phyloP scores from a whole-genome alignment of 2,888 invertebrate genomes.

The Ophion slaviceki region DNA sequence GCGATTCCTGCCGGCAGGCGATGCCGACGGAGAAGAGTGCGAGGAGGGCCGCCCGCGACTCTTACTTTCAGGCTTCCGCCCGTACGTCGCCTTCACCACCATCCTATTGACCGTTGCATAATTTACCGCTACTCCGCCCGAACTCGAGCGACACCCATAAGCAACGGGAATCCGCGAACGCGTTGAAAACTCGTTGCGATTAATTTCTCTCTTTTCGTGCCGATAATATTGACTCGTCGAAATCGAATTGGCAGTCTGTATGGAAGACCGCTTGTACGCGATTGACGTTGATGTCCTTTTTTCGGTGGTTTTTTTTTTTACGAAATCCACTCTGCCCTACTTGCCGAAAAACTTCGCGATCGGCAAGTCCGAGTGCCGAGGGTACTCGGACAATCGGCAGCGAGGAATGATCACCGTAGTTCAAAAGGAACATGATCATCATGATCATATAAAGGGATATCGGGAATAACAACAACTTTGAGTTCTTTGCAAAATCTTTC shows the following conservation, averaged over 20 bases:
- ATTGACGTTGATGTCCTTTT: constrained; percentile 19
- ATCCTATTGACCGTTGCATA: constrained; percentile 61
- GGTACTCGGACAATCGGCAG: not conserved
- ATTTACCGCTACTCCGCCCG: constrained; percentile 58
- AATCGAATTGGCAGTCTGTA: constrained; percentile 15
- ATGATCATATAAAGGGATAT: not conserved
- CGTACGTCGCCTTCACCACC: constrained; percentile 55
- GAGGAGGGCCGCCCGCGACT: constrained; percentile 69
- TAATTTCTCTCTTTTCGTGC: constrained; percentile 50
- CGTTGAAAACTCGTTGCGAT: constrained; percentile 14
- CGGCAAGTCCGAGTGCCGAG: constrained; percentile 5
- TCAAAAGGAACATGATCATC: not conserved
- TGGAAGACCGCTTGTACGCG: constrained; percentile 49
- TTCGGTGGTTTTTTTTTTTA: constrained; percentile 17
- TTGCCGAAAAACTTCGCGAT: constrained; percentile 33
- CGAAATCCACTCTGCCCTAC: constrained; percentile 35
- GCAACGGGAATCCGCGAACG: constrained; percentile 30
- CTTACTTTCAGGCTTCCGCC: constrained; percentile 79
- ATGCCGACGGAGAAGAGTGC: constrained; percentile 27
- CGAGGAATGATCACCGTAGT: not conserved
- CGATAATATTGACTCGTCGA: constrained; percentile 27
- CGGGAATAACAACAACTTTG: not conserved
- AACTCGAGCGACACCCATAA: constrained; percentile 40
- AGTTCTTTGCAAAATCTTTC: constrained; percentile 12
- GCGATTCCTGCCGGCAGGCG: constrained; percentile 16